Evolutionary conservation across 2,113 vertebrate genomes (phyloP), one percentile per base, ranked within the genome.

Genomic region (Ariopsis seemanni): DNA sequence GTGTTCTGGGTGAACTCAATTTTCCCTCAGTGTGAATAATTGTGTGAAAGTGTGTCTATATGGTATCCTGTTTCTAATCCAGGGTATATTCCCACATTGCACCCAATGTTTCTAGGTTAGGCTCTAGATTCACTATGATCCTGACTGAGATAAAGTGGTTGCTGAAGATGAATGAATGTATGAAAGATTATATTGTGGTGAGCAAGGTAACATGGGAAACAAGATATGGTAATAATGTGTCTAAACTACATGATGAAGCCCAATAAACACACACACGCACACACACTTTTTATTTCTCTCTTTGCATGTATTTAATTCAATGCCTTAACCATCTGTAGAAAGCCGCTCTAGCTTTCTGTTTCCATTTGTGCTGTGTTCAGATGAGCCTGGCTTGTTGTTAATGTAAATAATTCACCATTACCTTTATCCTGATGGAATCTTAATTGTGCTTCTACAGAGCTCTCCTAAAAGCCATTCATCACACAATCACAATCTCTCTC

Each of bases 361-460:
- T 85, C 88, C 87, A 89, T 93, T 93, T 91, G 89, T 88, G 81
- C 83, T 89, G 89, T 90, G 91, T 94, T 93, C 90, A 87, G 92
- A 90, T 55, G 90, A 91, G 91, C 91, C 72, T 58, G 89, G 90
- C 84, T 85, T 83, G 93, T 93, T 85, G 91, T 93, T 95, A 94
- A 94, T 94, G 94, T 95, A 95, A 95, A 95, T 95, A 94, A 95
- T 95, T 95, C 94, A 94, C 93, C 92, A 93, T 93, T 93, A 93
- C 92, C 92, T 93, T 95, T 95, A 95, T 95, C 95, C 94, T 95
- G 95, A 95, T 94, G 93, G 94, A 94, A 96, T 96, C 95, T 96
- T 96, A 96, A 96, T 96, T 95, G 94, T 88, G 91, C 92, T 91
- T 95, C 93, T 93, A 90, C 65, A 30, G 92, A 91, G 89, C 67